A percentile compares a stretch with the other conserved stretches of the same genome.
These are phyloP conservation scores for Brenthis hecate DNA, from an alignment of 2,888 invertebrate genomes.

Conservation along the genomic window DNA sequence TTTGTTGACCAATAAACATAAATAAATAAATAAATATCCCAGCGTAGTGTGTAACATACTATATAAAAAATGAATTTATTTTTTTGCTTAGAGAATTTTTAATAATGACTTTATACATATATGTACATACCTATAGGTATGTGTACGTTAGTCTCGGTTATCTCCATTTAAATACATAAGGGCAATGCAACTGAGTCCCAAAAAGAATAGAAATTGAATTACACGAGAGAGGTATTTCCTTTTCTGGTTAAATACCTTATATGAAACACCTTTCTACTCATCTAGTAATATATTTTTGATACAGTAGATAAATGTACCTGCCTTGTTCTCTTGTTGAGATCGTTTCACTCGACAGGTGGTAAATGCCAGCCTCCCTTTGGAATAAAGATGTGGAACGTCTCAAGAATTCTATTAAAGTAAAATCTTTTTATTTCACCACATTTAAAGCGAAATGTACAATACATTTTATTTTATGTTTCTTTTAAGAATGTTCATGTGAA, in stretches of 20 bases:
- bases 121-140: no score
- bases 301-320: slow-evolving; percentile 24
- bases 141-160: no score
- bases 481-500: slow-evolving; percentile 8
- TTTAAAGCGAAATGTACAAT: slow-evolving; percentile 28
- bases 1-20: no score
- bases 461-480: slow-evolving; percentile 17
- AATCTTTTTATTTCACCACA: slow-evolving; percentile 29
- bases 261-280: slow-evolving; percentile 9
- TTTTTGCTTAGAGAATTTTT: no score
- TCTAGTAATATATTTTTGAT: slow-evolving; percentile 24
- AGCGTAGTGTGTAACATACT: no score
- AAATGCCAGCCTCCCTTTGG: slow-evolving; percentile 29
- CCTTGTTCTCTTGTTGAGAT: slow-evolving; percentile 16
- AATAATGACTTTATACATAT: no score
- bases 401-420: slow-evolving; percentile 30
- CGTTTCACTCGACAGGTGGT: slow-evolving; percentile 30
- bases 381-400: slow-evolving; percentile 27
- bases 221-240: not conserved
- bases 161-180: not conserved
- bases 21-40: no score
- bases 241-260: slow-evolving; percentile 7
- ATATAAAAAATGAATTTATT: no score
- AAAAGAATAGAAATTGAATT: not conserved
- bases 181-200: not conserved